Conservation (phyloP, 2,888 invertebrate species). For the Acronicta aceris region DNA sequence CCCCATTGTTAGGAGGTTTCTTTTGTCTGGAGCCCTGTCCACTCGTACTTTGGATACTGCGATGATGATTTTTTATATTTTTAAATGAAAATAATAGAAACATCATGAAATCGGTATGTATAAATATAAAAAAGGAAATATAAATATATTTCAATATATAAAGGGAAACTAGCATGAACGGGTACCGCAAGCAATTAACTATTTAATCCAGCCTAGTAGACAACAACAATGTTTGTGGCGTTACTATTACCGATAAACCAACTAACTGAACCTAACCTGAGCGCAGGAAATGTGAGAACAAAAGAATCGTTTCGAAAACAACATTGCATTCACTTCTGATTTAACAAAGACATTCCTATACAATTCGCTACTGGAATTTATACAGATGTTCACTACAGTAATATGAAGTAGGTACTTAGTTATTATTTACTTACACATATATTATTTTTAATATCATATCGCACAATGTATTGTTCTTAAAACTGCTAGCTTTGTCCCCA, state of each 20-base stretch:
- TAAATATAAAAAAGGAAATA: too few relatives aligned
- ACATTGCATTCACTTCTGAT: slow-evolving; percentile 62
- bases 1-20: too few relatives aligned
- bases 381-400: slow-evolving; percentile 45
- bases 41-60: too few relatives aligned
- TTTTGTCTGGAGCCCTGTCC: too few relatives aligned
- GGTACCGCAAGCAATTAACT: background rate
- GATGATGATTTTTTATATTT: too few relatives aligned
- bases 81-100: too few relatives aligned
- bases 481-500: background rate
- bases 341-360: slow-evolving; percentile 64
- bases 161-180: too few relatives aligned
- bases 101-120: too few relatives aligned
- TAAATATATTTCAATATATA: background rate
- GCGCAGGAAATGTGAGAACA: slow-evolving; percentile 76
- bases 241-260: slow-evolving; percentile 71
- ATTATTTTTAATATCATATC: background rate
- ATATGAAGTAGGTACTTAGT: slow-evolving; percentile 20
- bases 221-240: slow-evolving; percentile 69
- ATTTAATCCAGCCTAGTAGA: slow-evolving; percentile 56
- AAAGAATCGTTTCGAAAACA: slow-evolving; percentile 78
- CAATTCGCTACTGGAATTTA: slow-evolving; percentile 51
- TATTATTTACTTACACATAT: background rate
- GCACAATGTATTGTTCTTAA: too few relatives aligned
- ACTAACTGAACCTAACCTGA: slow-evolving; percentile 64